phyloP scores from a whole-genome alignment of 2,113 vertebrate genomes.

The Cinclus mexicanus region DNA sequence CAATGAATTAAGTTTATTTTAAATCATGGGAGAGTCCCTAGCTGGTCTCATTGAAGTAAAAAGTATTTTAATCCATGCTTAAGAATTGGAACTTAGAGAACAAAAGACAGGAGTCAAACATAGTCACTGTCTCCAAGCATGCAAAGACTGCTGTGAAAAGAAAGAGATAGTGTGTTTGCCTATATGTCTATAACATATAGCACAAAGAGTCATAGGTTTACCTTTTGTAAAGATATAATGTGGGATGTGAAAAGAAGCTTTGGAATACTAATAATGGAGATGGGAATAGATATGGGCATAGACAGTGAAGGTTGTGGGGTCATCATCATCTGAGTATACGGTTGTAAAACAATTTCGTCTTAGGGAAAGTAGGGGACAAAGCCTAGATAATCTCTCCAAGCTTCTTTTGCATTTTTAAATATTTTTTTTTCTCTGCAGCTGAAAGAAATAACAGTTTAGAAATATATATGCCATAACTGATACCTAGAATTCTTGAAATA shows the following conservation, averaged over 20 bases:
- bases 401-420: background rate
- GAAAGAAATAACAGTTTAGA: background rate
- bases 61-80: background rate
- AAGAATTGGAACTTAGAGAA: background rate
- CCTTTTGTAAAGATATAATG: background rate
- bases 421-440: background rate
- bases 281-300: background rate
- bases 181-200: background rate
- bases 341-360: background rate
- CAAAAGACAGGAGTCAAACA: background rate
- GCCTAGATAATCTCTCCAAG: background rate
- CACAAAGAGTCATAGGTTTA: background rate
- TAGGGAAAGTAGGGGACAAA: background rate
- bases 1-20: background rate
- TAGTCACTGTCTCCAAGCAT: background rate
- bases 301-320: background rate
- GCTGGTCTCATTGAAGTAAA: background rate
- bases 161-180: background rate
- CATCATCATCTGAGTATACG: background rate
- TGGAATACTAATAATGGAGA: background rate
- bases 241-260: background rate
- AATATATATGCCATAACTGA: background rate
- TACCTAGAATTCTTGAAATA: background rate
- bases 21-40: background rate
- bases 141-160: background rate